Evolutionary conservation across 1,140 invertebrate species (phyloP), one percentile per base, ranked within the genome.

Genomic region (Leguminivora glycinivorella): DNA sequence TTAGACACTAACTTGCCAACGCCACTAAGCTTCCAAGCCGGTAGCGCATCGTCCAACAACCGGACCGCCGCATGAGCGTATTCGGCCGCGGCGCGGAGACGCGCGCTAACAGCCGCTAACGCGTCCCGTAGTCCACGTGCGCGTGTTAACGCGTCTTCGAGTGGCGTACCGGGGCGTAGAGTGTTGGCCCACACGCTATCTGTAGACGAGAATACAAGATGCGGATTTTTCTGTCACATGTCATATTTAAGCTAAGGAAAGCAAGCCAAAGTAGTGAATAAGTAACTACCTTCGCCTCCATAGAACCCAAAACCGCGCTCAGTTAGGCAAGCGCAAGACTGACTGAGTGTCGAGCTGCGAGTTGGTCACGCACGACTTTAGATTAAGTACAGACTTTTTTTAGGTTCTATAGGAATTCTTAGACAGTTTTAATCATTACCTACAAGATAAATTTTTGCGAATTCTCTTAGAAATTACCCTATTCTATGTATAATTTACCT

Each of bases 1-100:
- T 70, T 31, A 67, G 12, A 38, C 12, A 77, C 84, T 75, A 58
- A 89, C 89, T 87, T 90, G 69, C 81, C 85, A 66, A 88, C 78
- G 3, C 81, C 74, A 17, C 83, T 83, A 14, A 89, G 72, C 71
- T 87, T 91, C 89, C 89, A 91, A 2, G 85, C 81, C 0, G 85
- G 83, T 17, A 90, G 69, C 0, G 83, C 87, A 12, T 87, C 85
- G 12, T 89, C 87, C 9, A 89, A 3, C 14, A 82, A n/a, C 9
- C 81, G 71, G 6, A 82, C 67, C 0, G 83, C 84, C 0, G 72
- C 71, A 24, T 87, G 85, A 3, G 80, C 84, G 67, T 89, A 87
- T n/a, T 84, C 84, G 0, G 83, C 83, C 0, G 89, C 84, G 0
- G 85, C 87, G 1, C 81, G 81, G 2, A 91, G 67, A 0, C 83